Conservation (phyloP, 30 jellyfish, hydroid and myxozoan species). For the Pelagia noctiluca region DNA sequence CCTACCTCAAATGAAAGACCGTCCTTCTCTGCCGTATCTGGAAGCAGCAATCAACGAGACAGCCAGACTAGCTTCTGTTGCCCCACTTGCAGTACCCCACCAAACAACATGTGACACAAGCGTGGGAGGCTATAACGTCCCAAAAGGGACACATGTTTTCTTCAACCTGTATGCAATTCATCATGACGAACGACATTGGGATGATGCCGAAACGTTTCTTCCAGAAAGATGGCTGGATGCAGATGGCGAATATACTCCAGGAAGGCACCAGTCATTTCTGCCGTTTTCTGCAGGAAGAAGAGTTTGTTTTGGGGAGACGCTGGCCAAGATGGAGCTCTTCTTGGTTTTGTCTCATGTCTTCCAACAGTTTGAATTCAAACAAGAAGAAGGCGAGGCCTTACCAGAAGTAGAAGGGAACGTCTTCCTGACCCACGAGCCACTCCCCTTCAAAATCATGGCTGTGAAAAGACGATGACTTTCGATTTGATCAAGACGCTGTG, state of each 20-base stretch:
- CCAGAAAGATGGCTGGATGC: conserved; percentile 67
- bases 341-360: conserved; percentile 13
- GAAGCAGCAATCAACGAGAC: conserved; percentile 81
- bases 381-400: background rate
- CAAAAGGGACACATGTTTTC: conserved; percentile 73
- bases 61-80: conserved; percentile 75
- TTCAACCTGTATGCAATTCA: conserved; percentile 67
- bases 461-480: too few relatives aligned
- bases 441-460: background rate
- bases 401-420: conserved; percentile 15
- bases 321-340: conserved; percentile 54
- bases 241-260: conserved; percentile 21
- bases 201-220: conserved; percentile 44
- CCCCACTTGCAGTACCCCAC: conserved; percentile 79
- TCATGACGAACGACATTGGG: conserved; percentile 77
- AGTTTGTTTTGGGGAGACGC: conserved; percentile 51
- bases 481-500: too few relatives aligned
- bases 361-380: conserved; percentile 40
- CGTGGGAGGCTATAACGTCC: conserved; percentile 69
- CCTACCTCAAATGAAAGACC: conserved; percentile 57
- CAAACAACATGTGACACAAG: conserved; percentile 79
- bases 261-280: conserved; percentile 9
- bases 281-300: conserved; percentile 55
- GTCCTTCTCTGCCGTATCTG: conserved; percentile 57
- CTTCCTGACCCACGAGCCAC: conserved; percentile 6